A percentile compares a stretch with the other conserved stretches of the same genome.
phyloP scores from a whole-genome alignment of 2,113 vertebrate genomes.

The Opisthocomus hoazin region DNA sequence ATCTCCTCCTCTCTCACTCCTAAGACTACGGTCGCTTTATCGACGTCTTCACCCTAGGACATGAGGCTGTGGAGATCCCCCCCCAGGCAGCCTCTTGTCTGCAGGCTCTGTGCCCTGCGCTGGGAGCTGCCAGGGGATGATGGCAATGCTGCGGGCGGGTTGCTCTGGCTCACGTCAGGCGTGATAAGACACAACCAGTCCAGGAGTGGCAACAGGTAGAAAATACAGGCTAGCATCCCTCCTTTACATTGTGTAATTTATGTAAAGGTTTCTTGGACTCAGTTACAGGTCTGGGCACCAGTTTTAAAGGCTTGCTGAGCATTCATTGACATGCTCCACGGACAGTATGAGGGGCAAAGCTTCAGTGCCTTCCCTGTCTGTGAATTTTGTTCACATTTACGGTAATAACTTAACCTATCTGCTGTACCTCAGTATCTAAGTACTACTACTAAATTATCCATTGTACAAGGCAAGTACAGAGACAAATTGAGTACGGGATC shows the following conservation, averaged over 20 bases:
- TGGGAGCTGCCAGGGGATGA: not conserved
- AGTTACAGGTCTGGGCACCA: not conserved
- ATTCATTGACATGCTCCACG: not conserved
- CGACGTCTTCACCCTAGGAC: not conserved
- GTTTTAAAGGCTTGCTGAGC: not conserved
- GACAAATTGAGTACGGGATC: not conserved
- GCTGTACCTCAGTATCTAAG: not conserved
- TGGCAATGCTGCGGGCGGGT: not conserved
- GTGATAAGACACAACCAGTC: not conserved
- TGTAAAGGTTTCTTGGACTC: not conserved
- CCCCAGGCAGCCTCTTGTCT: accelerated
- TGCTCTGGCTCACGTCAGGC: not conserved
- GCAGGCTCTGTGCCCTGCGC: not conserved
- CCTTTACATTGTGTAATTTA: accelerated
- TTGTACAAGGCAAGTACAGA: not conserved
- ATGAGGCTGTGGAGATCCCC: not conserved
- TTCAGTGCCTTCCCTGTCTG: not conserved
- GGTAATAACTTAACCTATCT: not conserved
- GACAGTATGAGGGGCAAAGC: not conserved
- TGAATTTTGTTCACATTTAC: not conserved
- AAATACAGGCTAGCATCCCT: not conserved
- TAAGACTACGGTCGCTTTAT: not conserved
- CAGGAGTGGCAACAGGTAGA: not conserved
- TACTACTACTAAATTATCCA: not conserved
- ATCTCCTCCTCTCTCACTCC: not conserved